Conservation (phyloP, 1,140 invertebrate genomes). For the Heliconius nattereri region DNA sequence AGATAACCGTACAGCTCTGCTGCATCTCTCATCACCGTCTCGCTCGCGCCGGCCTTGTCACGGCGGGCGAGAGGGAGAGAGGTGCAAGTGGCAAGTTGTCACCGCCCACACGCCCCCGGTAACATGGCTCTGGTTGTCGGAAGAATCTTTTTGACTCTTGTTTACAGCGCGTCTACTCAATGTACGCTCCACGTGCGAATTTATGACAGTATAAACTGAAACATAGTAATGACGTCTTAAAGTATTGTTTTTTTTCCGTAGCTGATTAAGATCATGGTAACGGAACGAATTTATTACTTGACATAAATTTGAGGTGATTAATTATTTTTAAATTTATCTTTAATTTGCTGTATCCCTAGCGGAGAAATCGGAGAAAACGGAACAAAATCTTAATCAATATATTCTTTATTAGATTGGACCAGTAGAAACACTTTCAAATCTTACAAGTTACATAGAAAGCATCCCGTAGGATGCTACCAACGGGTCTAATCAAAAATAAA, state of each 20-base stretch:
- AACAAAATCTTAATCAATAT: no score
- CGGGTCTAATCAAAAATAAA: no score
- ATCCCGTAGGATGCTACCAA: no score
- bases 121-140: slow-evolving; percentile 52
- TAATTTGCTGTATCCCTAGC: no score
- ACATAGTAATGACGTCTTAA: neutral
- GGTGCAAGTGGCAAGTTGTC: slow-evolving; percentile 51
- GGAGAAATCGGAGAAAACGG: no score
- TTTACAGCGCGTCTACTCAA: slow-evolving; percentile 27
- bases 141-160: slow-evolving; percentile 50
- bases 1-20: slow-evolving; percentile 46
- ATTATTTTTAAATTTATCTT: no score
- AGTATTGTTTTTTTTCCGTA: neutral
- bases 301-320: no score
- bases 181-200: slow-evolving; percentile 25
- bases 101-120: slow-evolving; percentile 61
- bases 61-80: slow-evolving; percentile 47
- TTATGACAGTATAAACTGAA: slow-evolving; percentile 6
- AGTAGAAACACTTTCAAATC: no score
- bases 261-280: neutral
- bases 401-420: no score
- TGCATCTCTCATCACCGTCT: slow-evolving; percentile 49
- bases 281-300: neutral
- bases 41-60: slow-evolving; percentile 43
- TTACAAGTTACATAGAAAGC: no score